Base-by-base conservation (phyloP, 2,888 invertebrate species). In the Dioctria rufipes region DNA sequence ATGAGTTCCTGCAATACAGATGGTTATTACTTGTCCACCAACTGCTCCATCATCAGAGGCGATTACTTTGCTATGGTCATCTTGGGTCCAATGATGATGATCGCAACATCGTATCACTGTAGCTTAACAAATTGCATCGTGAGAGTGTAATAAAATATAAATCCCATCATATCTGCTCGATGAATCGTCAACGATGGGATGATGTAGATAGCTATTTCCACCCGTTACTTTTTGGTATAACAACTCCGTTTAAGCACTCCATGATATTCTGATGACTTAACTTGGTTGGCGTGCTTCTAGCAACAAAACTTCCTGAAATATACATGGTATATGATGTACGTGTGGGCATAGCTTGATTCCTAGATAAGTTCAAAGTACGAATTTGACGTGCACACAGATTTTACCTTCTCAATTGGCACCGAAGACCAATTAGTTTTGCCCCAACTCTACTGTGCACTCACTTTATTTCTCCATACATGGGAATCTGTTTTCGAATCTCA, bases 51-150 rank as follows among this genome's bases (percentile, higher is more conserved):
- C 43, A 75, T 63, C 63, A 37, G 73, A 63, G 63, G 37, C 77
- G 63, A 77, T 63, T 77, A 49, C 77, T 37, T 8, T 39, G 49
- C 37, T 60, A 39, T 54, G 43, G 63, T 39, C 63, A 77, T 77
- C 63, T 39, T 61, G 77, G 51, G 6, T 43, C 77, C 73, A 40
- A n/a, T 73, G 40, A 49, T 77, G 63, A n/a, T 63, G 46, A 61
- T 77, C 60, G 75, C 77, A 63, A 6, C 49, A 43, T 66, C 43
- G 8, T 77, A 63, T 77, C 40, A 63, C 63, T 61, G 77, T 63
- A 11, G 77, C 49, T 63, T 61, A 78, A 66, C 66, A 78, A 78
- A 78, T 78, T 78, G 78, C 78, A 78, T 78, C 66, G 66, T 49
- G 78, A 40, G 25, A 37, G 66, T 51, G 66, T 78, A 78, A 78